A percentile compares a stretch with the other conserved stretches of the same genome.
Conservation (phyloP, 2,113 vertebrate species). For the Ibidorhyncha struthersii region DNA sequence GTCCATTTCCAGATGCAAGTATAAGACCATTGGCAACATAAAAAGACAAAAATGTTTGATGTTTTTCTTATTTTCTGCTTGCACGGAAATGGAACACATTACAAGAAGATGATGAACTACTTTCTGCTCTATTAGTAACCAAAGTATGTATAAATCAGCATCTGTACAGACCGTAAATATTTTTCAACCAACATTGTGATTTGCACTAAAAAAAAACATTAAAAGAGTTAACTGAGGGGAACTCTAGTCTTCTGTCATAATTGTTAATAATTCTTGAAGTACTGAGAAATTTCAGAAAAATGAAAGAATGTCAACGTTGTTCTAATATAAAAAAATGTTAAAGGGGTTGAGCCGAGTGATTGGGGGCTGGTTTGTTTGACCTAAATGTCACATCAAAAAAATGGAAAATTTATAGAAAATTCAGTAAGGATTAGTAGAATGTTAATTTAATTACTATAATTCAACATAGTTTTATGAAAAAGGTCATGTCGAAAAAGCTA, state of each 20-base stretch:
- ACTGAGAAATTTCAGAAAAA: neutral
- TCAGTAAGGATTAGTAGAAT: neutral
- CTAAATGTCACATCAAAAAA: neutral
- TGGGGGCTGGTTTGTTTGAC: neutral
- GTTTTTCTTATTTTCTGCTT: neutral
- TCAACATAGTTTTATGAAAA: neutral
- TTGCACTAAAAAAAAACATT: neutral
- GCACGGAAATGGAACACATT: neutral
- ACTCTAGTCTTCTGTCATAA: neutral
- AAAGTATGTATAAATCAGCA: neutral
- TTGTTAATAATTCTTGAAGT: neutral
- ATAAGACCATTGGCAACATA: neutral
- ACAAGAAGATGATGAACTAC: neutral
- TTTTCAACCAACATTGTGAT: neutral
- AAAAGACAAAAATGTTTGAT: neutral
- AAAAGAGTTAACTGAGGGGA: neutral
- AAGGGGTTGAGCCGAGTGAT: neutral
- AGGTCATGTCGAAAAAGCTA: neutral
- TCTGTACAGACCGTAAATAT: neutral
- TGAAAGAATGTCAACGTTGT: neutral
- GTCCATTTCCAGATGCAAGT: neutral
- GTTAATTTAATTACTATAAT: conserved; percentile 15
- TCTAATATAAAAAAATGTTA: neutral
- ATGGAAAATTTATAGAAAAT: neutral
- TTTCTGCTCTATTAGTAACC: neutral